Conservation (phyloP, 1,140 invertebrate genomes). For the Rhopalosiphum maidis region DNA sequence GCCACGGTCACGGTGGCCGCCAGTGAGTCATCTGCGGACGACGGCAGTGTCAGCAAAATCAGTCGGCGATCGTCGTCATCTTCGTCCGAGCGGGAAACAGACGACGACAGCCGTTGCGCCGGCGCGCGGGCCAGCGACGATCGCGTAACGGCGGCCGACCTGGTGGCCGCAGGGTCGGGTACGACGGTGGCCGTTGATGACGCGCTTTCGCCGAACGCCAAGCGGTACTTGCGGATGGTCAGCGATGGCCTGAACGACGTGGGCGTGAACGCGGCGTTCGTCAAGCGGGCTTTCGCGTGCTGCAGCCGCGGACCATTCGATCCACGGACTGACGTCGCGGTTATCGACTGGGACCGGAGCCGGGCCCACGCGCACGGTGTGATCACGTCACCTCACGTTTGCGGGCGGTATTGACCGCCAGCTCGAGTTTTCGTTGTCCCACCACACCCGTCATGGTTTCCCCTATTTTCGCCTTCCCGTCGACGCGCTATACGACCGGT, state of each 20-base stretch:
- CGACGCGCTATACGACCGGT: background rate
- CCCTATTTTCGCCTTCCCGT: background rate
- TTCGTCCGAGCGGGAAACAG: background rate
- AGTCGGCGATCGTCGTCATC: background rate
- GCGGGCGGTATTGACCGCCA: background rate
- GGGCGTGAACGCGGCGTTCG: slow-evolving; percentile 41
- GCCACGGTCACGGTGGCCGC: background rate
- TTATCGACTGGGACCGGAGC: slow-evolving; percentile 25
- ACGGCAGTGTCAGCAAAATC: background rate
- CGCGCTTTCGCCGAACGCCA: background rate
- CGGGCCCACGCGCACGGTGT: background rate
- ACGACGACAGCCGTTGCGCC: background rate
- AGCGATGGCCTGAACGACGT: slow-evolving; percentile 35
- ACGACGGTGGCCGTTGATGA: background rate
- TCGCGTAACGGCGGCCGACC: background rate
- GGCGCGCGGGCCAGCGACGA: background rate
- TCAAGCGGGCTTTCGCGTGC: slow-evolving; percentile 23
- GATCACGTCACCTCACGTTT: background rate
- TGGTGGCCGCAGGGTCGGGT: background rate
- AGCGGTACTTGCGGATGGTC: slow-evolving; percentile 22
- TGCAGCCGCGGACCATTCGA: background rate
- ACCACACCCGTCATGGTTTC: background rate
- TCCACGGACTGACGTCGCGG: background rate
- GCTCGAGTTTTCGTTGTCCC: background rate
- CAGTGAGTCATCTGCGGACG: background rate